A percentile compares a stretch with the other conserved stretches of the same genome.
phyloP scores from a whole-genome alignment of 2,888 invertebrate genomes.

The Mythimna pallens region DNA sequence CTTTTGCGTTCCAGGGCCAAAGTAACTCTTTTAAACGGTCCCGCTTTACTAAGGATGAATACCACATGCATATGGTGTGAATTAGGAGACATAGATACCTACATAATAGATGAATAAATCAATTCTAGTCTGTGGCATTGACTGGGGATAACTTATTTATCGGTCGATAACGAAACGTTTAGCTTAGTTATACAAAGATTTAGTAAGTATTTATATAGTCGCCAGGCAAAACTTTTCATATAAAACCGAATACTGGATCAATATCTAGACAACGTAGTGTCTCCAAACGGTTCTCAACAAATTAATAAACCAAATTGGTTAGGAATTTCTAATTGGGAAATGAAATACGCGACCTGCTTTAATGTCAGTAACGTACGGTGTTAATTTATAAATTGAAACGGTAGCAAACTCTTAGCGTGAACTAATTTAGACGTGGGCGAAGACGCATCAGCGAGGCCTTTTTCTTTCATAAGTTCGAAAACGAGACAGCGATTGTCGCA shows the following conservation, averaged over 20 bases:
- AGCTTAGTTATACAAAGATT: not conserved
- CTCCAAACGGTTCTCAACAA: slow-evolving; percentile 12
- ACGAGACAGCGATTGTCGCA: too few relatives aligned
- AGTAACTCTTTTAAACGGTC: too few relatives aligned
- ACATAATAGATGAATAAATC: not conserved
- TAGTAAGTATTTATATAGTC: not conserved
- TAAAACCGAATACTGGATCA: slow-evolving; percentile 18
- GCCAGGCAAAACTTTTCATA: slow-evolving; percentile 10
- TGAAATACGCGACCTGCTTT: slow-evolving; percentile 22
- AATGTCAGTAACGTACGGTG: slow-evolving; percentile 40
- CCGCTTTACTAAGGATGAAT: not conserved
- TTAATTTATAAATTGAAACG: slow-evolving; percentile 45
- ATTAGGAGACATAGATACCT: not conserved
- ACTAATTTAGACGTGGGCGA: too few relatives aligned
- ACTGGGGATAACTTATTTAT: slow-evolving; percentile 1
- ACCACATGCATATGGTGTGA: not conserved
- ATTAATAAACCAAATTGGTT: slow-evolving; percentile 32
- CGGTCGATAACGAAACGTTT: slow-evolving; percentile 1
- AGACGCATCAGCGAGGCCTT: too few relatives aligned
- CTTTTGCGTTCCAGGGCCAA: too few relatives aligned
- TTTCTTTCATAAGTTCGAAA: too few relatives aligned
- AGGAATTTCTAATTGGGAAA: slow-evolving; percentile 9
- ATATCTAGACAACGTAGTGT: slow-evolving; percentile 8
- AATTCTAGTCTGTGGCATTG: slow-evolving; percentile 17
- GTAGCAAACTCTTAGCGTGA: too few relatives aligned